These are phyloP conservation scores for Oscheius sp. DNA, from an alignment of 2,888 invertebrate species.

Conservation along the genomic window DNA sequence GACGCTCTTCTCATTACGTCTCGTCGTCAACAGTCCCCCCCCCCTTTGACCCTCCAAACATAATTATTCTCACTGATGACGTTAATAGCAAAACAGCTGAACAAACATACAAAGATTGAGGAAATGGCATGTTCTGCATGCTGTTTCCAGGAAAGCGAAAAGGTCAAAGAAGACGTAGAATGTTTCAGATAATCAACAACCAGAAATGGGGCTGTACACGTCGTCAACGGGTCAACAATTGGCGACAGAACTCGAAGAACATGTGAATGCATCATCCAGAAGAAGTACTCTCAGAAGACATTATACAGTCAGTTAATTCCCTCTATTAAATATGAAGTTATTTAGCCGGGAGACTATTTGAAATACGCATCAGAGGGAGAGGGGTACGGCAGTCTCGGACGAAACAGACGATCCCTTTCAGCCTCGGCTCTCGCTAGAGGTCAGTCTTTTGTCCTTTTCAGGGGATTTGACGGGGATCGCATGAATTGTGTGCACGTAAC, in stretches of 20 bases:
- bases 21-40: not conserved
- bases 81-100: not conserved
- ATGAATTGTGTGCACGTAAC: constrained; percentile 10
- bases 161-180: too few species aligned
- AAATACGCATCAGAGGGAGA: constrained; percentile 67
- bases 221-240: constrained; percentile 66
- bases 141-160: too few species aligned
- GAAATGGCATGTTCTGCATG: not conserved
- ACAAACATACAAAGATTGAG: not conserved
- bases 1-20: not conserved
- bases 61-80: not conserved
- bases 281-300: constrained; percentile 68
- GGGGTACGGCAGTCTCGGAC: constrained; percentile 64
- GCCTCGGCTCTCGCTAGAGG: constrained; percentile 69
- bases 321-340: not conserved
- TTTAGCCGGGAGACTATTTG: constrained; percentile 68
- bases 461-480: not conserved
- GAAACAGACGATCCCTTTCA: constrained; percentile 66
- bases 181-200: constrained; percentile 68
- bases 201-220: constrained; percentile 49
- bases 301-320: constrained; percentile 61
- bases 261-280: constrained; percentile 56
- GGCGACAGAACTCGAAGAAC: constrained; percentile 69
- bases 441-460: constrained; percentile 30
- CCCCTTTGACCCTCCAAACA: not conserved